Evolutionary conservation across 2,888 invertebrate species (phyloP), one percentile per base, ranked within the genome.

Genomic region (Cerastis leucographa): DNA sequence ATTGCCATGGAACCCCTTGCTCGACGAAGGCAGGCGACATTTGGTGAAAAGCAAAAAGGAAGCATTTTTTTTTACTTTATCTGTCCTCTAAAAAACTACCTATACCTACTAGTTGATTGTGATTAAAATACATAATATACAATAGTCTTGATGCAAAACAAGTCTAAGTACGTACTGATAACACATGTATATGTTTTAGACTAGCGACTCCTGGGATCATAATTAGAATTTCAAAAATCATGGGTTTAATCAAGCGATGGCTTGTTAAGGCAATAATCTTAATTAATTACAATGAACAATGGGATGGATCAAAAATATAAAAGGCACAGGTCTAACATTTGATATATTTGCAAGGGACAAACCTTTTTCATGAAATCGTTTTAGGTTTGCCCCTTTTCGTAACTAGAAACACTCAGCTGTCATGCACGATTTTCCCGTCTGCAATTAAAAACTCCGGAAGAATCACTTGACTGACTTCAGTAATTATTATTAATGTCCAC

Each of bases 391-490:
- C 56, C 17, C 29, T 14, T 59, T 29, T 17, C 17, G 29, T 59
- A 51, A 51, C 19, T 51, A 44, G 7, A 62, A 46, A 75, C 35
- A 54, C n/a, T 25, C 12, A 35, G 9, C 17, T 22, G 29, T 22
- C 49, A 74, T 19, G 19, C 51, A 25, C 17, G 51, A 35, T 29
- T 62, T 51, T 44, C 62, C 44, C 25, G 5, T 22, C 40, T 17
- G 7, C 19, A 42, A 61, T 61, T 42, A 61, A 35, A 12, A 42
- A 61, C 17, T 61, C 29, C 4, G 22, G 11, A 54, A 12, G 35
- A 54, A 46, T 25, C 44, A 62, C 44, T 75, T 46, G 35, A 54
- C 44, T 44, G 51, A 51, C 22, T 75, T 46, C 14, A 46, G 17
- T 46, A 29, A 46, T 54, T 35, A 62, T 7, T 64, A 74, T 19